Percentiles rank a stretch among this genome's conserved stretches.
Conservation (phyloP, 1,140 invertebrate species). For the Drosophila burlai region DNA sequence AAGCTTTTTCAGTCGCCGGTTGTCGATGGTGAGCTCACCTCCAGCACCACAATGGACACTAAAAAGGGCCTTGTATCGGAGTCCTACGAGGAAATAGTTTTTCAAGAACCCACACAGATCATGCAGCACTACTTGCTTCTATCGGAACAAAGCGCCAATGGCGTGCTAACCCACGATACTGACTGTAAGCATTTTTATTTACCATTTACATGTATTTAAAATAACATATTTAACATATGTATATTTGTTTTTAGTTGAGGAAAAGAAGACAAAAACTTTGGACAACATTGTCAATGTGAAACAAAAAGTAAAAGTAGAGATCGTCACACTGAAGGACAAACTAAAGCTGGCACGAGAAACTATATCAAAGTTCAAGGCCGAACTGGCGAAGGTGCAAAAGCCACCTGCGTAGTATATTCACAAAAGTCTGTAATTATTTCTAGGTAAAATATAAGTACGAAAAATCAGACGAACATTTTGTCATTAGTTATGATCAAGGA, state of each 20-base stretch:
- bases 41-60: constrained; percentile 88
- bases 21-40: constrained; percentile 86
- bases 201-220: neutral
- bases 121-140: constrained; percentile 96
- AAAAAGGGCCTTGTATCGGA: constrained; percentile 96
- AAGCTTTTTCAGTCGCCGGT: constrained; percentile 95
- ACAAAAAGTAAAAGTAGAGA: constrained; percentile 93
- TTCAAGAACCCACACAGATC: constrained; percentile 96
- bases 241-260: constrained; percentile 91
- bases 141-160: constrained; percentile 86
- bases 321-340: constrained; percentile 94
- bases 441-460: neutral
- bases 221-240: neutral
- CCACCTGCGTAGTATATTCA: constrained; percentile 34
- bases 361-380: constrained; percentile 94
- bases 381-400: constrained; percentile 91
- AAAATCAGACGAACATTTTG: neutral
- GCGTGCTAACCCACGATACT: constrained; percentile 90
- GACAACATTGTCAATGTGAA: constrained; percentile 92
- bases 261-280: constrained; percentile 93
- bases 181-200: constrained; percentile 90
- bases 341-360: constrained; percentile 95
- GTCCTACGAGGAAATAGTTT: constrained; percentile 98
- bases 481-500: neutral
- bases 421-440: neutral